Evolutionary conservation across 2,113 vertebrate genomes (phyloP).

Genomic region (cattle (Bos taurus)): DNA sequence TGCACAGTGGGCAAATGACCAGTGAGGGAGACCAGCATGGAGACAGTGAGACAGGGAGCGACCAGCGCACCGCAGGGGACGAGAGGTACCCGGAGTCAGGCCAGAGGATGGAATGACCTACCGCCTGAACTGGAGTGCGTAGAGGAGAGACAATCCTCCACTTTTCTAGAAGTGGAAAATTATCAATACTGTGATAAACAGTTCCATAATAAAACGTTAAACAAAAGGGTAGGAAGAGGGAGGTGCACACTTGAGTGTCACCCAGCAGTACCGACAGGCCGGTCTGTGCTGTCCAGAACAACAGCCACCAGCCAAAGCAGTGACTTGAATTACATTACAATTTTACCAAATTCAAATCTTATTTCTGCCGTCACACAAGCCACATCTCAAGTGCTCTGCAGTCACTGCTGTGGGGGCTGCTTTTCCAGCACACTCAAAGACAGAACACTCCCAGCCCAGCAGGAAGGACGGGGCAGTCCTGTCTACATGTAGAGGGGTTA

Average conservation of each 20-base stretch:
- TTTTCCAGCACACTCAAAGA: neutral
- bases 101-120: neutral
- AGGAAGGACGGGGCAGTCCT: neutral
- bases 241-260: neutral
- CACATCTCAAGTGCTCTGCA: neutral
- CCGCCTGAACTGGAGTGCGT: neutral
- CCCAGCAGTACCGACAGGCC: neutral
- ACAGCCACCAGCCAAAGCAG: neutral
- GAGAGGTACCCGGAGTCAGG: too few relatives aligned
- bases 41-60: neutral
- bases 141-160: neutral
- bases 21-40: neutral
- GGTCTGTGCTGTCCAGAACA: neutral
- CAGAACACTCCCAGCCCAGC: neutral
- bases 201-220: neutral
- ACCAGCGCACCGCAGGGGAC: too few relatives aligned
- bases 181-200: neutral
- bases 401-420: neutral
- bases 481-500: neutral
- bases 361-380: neutral
- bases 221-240: neutral
- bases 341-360: neutral
- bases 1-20: rapidly evolving
- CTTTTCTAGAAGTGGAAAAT: neutral
- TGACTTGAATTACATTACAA: neutral